phyloP scores from a whole-genome alignment of 2,888 invertebrate genomes.

The Leptothorax acervorum region DNA sequence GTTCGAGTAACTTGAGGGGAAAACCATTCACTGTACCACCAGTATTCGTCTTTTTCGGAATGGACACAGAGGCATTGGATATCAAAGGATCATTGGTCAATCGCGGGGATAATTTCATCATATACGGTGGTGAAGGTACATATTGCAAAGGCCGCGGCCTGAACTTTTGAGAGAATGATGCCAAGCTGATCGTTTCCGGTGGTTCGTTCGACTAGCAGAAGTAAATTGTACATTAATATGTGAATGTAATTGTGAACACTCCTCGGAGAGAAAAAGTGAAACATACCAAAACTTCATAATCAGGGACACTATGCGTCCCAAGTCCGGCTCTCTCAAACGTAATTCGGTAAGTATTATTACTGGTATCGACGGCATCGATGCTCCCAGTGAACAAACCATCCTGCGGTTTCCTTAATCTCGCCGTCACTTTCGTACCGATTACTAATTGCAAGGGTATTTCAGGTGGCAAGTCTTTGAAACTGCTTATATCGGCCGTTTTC shows the following conservation, averaged over 20 bases:
- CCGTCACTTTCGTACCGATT: conserved; percentile 97
- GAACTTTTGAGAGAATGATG: conserved; percentile 93
- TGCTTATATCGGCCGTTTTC: conserved; percentile 92
- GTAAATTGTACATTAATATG: conserved; percentile 49
- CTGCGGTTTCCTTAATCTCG: conserved; percentile 95
- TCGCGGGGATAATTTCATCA: conserved; percentile 82
- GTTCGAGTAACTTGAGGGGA: conserved; percentile 93
- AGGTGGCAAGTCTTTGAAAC: conserved; percentile 94
- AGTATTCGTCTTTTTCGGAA: conserved; percentile 83
- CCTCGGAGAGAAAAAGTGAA: not conserved
- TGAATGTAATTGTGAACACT: not conserved
- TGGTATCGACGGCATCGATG: conserved; percentile 98
- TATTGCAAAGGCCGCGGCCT: conserved; percentile 90
- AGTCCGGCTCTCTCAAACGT: conserved; percentile 97
- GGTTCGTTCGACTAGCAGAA: conserved; percentile 92
- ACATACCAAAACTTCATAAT: conserved; percentile 94
- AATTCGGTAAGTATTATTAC: conserved; percentile 97
- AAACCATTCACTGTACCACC: conserved; percentile 92
- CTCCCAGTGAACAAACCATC: conserved; percentile 98
- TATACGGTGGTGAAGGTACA: conserved; percentile 83
- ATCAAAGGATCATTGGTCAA: conserved; percentile 91
- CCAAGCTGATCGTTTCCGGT: conserved; percentile 95
- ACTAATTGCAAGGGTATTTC: conserved; percentile 98
- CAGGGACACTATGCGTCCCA: conserved; percentile 98
- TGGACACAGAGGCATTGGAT: conserved; percentile 83